phyloP scores from a whole-genome alignment of 2,888 invertebrate species.

The Quadroppia sp. region DNA sequence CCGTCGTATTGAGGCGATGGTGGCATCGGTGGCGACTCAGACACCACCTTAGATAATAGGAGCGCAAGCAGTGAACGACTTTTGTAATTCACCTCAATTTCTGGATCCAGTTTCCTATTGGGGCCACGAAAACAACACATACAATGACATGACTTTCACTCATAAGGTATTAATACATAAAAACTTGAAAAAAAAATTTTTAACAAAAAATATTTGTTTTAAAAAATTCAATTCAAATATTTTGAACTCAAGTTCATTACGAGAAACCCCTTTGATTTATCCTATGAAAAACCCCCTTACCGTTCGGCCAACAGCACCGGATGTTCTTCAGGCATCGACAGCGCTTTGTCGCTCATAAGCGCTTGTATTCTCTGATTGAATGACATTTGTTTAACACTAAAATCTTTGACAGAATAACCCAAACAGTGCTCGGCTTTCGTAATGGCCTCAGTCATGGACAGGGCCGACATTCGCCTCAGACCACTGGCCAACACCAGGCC shows the following conservation, averaged over 20 bases:
- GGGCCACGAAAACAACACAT: background rate
- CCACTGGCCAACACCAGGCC: background rate
- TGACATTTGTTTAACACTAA: constrained; percentile 9
- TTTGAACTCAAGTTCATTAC: background rate
- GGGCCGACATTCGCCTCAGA: background rate
- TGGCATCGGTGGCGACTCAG: background rate
- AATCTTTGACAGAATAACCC: constrained; percentile 7
- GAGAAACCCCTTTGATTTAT: background rate
- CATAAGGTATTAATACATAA: background rate
- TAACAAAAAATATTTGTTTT: background rate
- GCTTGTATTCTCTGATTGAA: background rate
- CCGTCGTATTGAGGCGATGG: constrained; percentile 5
- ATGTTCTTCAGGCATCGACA: background rate
- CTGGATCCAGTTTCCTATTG: constrained; percentile 12
- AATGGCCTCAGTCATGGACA: constrained; percentile 11
- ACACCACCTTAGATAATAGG: background rate
- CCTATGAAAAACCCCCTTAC: background rate
- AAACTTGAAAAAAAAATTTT: background rate
- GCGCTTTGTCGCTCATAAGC: background rate
- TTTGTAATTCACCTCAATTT: constrained; percentile 21
- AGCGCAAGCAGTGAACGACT: constrained; percentile 20
- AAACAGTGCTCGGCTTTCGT: constrained; percentile 3
- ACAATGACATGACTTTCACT: background rate
- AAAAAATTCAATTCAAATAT: too few relatives aligned
- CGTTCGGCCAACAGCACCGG: constrained; percentile 3